Percentiles rank a stretch among this genome's conserved stretches.
Evolutionary conservation across 2,888 invertebrate genomes (phyloP).

Genomic region (Rhagium mordax): DNA sequence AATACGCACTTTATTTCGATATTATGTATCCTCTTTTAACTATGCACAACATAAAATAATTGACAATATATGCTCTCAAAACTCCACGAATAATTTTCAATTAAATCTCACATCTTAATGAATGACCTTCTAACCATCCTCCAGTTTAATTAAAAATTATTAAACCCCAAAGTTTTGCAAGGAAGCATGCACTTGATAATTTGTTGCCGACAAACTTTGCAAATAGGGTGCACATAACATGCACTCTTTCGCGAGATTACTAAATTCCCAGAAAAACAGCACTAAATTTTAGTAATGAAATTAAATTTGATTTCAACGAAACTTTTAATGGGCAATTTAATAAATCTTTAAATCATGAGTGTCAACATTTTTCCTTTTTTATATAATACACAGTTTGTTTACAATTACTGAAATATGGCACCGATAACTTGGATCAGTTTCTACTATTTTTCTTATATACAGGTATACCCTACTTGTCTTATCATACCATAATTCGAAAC

Average conservation of each 20-base stretch:
- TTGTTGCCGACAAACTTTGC: constrained; percentile 1
- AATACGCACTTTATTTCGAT: too few relatives aligned
- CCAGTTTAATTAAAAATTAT: constrained; percentile 21
- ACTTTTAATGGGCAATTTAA: constrained; percentile 1
- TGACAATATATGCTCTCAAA: constrained; percentile 2
- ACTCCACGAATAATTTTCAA: constrained; percentile 4
- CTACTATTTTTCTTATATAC: too few relatives aligned
- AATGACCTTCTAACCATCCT: constrained; percentile 9
- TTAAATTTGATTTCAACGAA: constrained; percentile 1
- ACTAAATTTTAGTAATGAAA: constrained; percentile 1
- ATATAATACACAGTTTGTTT: too few relatives aligned
- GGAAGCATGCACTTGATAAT: constrained; percentile 13
- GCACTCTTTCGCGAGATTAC: constrained; percentile 12
- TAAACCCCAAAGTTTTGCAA: constrained; percentile 13
- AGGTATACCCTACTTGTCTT: too few relatives aligned
- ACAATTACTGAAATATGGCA: too few relatives aligned
- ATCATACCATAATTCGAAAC: too few relatives aligned
- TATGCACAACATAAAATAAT: not conserved
- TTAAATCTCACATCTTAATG: constrained; percentile 8
- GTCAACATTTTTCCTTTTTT: too few relatives aligned
- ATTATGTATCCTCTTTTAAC: not conserved
- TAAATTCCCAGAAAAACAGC: constrained; percentile 2
- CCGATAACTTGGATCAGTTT: too few relatives aligned
- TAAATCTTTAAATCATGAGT: not conserved
- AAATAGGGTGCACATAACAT: constrained; percentile 4